phyloP scores from a whole-genome alignment of 2,888 invertebrate genomes.

The Agrochola litura region DNA sequence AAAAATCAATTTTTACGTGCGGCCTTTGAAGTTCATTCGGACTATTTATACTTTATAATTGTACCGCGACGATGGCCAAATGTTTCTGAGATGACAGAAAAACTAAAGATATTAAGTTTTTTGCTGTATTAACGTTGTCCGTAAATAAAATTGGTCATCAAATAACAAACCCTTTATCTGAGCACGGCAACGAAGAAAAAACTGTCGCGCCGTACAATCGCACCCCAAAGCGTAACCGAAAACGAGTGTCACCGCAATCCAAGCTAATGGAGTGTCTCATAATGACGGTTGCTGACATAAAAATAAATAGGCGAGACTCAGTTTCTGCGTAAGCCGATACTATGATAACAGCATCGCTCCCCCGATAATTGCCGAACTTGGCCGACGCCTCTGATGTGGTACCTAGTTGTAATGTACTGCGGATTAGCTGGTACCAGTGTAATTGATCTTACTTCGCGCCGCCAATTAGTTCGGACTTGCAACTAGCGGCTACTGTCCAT shows the following conservation, averaged over 20 bases:
- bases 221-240: conserved; percentile 89
- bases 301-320: conserved; percentile 91
- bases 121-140: conserved; percentile 23
- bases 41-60: conserved; percentile 66
- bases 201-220: conserved; percentile 82
- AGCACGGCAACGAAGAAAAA: conserved; percentile 73
- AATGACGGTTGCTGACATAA: conserved; percentile 91
- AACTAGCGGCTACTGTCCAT: conserved; percentile 45
- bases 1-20: conserved; percentile 69
- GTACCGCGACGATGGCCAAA: conserved; percentile 48
- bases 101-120: conserved; percentile 41
- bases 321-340: conserved; percentile 91
- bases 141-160: conserved; percentile 61
- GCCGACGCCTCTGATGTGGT: conserved; percentile 73
- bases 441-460: conserved; percentile 77
- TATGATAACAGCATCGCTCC: conserved; percentile 90
- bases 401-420: conserved; percentile 81
- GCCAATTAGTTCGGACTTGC: conserved; percentile 63
- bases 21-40: conserved; percentile 70
- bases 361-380: conserved; percentile 90
- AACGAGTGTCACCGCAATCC: conserved; percentile 89
- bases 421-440: conserved; percentile 83
- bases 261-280: conserved; percentile 91
- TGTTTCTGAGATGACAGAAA: conserved; percentile 50
- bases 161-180: conserved; percentile 76